phyloP scores from a whole-genome alignment of 2,888 invertebrate species.

The Heterodera filipjevi region DNA sequence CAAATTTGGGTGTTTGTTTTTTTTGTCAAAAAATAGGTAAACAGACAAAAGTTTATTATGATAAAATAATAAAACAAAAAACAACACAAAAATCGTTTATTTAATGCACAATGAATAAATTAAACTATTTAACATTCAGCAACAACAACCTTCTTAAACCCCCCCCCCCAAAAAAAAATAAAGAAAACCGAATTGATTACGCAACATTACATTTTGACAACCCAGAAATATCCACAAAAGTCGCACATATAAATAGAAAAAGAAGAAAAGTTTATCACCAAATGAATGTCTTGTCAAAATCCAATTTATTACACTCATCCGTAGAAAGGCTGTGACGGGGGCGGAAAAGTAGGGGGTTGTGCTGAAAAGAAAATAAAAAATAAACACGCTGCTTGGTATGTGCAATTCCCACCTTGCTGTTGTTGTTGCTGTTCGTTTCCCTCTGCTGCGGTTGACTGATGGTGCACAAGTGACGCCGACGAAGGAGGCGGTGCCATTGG shows the following conservation, averaged over 20 bases:
- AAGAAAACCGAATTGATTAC: too few species aligned
- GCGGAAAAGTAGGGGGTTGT: slow-evolving; percentile 4
- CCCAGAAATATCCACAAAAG: neutral
- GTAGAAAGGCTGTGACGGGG: slow-evolving; percentile 9
- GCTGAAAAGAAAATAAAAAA: neutral
- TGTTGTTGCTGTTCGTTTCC: neutral
- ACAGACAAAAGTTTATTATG: neutral
- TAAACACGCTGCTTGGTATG: neutral
- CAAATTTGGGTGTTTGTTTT: too few species aligned
- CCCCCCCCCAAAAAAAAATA: too few species aligned
- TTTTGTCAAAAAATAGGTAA: neutral
- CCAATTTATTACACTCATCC: neutral
- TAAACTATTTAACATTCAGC: neutral
- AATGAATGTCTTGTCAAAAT: neutral
- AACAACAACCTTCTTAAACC: neutral
- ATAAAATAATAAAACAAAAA: neutral
- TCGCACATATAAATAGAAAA: neutral
- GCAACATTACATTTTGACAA: neutral
- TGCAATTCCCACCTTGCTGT: neutral
- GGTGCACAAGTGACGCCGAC: neutral
- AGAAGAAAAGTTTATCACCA: neutral
- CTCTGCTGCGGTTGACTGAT: neutral
- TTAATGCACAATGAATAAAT: neutral
- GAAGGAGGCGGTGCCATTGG: slow-evolving; percentile 15
- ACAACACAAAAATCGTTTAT: neutral